Conservation (phyloP, 2,113 vertebrate genomes). For the Callaeas wilsoni region DNA sequence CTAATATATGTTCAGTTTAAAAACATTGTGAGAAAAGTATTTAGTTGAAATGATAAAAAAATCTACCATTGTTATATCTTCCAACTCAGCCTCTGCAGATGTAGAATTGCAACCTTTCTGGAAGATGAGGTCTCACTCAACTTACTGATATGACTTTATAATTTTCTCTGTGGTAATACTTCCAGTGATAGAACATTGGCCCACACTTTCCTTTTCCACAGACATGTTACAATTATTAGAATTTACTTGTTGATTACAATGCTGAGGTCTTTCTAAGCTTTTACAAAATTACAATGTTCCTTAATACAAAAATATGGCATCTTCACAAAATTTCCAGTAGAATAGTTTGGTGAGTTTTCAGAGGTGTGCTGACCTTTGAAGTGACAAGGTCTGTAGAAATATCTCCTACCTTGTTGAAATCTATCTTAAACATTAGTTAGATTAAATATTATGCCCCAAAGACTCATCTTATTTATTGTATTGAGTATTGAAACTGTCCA, state of each 20-base stretch:
- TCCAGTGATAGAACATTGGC: neutral
- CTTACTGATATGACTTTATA: neutral
- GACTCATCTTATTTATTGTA: neutral
- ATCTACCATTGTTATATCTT: neutral
- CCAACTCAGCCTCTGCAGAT: neutral
- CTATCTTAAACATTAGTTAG: neutral
- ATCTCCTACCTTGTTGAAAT: neutral
- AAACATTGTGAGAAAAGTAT: neutral
- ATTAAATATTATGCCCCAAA: neutral
- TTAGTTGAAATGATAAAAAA: neutral
- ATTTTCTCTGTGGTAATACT: neutral
- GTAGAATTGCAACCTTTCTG: neutral
- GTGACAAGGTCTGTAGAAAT: neutral
- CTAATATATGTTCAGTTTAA: neutral
- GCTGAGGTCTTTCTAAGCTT: neutral
- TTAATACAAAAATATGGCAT: neutral
- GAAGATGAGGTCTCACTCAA: neutral
- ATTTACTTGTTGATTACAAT: neutral
- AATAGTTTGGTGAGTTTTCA: neutral
- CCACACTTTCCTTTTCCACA: neutral
- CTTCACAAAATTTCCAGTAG: neutral
- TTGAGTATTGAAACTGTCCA: neutral
- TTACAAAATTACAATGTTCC: neutral
- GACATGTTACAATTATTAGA: neutral
- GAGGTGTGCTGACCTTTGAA: neutral